Evolutionary conservation across 2,888 invertebrate species (phyloP).

Genomic region (Eugnorisma glareosa): DNA sequence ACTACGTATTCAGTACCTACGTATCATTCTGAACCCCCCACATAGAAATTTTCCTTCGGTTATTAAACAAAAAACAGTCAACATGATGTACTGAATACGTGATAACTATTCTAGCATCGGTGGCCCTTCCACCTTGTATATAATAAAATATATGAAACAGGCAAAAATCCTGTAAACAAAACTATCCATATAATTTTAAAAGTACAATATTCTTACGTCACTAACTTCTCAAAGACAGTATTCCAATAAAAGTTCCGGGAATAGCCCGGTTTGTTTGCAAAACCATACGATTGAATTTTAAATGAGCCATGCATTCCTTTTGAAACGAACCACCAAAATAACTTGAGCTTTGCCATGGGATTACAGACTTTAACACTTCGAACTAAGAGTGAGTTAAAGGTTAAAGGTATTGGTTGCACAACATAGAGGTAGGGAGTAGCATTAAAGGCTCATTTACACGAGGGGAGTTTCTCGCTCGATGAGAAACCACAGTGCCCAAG

Average conservation of each 20-base stretch:
- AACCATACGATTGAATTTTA: slow-evolving; percentile 70
- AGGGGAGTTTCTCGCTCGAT: neutral
- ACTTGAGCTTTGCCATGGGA: slow-evolving; percentile 16
- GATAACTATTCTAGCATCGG: no score
- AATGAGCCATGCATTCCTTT: slow-evolving; percentile 67
- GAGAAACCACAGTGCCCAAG: neutral
- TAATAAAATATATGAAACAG: no score
- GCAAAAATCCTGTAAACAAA: slow-evolving; percentile 7
- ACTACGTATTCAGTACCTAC: no score
- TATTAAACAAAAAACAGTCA: no score
- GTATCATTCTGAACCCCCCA: no score
- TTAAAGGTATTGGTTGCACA: slow-evolving; percentile 18
- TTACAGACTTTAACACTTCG: slow-evolving; percentile 11
- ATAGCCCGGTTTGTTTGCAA: slow-evolving; percentile 55
- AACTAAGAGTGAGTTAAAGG: neutral
- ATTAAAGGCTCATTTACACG: slow-evolving; percentile 19
- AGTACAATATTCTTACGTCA: slow-evolving; percentile 1
- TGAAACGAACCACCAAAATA: slow-evolving; percentile 36
- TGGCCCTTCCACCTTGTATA: no score
- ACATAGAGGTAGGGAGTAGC: slow-evolving; percentile 5
- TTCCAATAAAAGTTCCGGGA: slow-evolving; percentile 62
- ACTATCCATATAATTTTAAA: slow-evolving; percentile 18
- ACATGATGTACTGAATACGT: no score
- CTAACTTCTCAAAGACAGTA: slow-evolving; percentile 34
- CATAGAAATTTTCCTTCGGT: no score